Percentiles rank a stretch among this genome's conserved stretches.
These are phyloP conservation scores for Steinernema hermaphroditum DNA, from an alignment of 2,888 invertebrate genomes.

Conservation along the genomic window DNA sequence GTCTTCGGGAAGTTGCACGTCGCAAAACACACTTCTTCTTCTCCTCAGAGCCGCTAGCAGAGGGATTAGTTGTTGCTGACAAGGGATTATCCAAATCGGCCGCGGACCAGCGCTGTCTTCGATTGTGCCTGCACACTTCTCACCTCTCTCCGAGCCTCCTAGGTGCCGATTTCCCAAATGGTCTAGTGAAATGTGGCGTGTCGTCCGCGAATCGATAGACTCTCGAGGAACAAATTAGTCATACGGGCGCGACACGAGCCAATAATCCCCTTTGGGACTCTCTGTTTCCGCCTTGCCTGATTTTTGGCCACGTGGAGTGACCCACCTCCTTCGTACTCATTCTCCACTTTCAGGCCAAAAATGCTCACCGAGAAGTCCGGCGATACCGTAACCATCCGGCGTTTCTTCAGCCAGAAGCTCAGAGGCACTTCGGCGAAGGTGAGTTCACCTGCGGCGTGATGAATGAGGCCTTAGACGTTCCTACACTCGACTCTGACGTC, in stretches of 20 bases:
- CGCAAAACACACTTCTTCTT: too few relatives aligned
- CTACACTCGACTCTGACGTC: background rate
- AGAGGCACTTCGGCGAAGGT: slow-evolving; percentile 5
- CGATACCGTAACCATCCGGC: slow-evolving; percentile 18
- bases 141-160: too few relatives aligned
- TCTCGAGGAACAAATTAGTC: slow-evolving; percentile 9
- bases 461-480: background rate
- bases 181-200: too few relatives aligned
- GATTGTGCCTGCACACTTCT: too few relatives aligned
- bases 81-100: too few relatives aligned
- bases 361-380: slow-evolving; percentile 21
- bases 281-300: background rate
- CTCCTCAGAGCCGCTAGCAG: too few relatives aligned
- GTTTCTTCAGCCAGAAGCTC: slow-evolving; percentile 26
- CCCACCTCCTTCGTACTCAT: background rate
- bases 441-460: background rate
- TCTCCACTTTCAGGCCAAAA: background rate
- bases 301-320: background rate
- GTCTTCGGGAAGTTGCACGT: too few relatives aligned
- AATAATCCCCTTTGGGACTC: background rate
- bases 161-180: too few relatives aligned
- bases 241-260: background rate
- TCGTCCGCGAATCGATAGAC: too few relatives aligned
- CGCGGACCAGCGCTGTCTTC: too few relatives aligned
- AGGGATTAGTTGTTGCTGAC: too few relatives aligned